Base-by-base conservation (phyloP, 2,113 vertebrate genomes). In the Rhynchomys soricoides region DNA sequence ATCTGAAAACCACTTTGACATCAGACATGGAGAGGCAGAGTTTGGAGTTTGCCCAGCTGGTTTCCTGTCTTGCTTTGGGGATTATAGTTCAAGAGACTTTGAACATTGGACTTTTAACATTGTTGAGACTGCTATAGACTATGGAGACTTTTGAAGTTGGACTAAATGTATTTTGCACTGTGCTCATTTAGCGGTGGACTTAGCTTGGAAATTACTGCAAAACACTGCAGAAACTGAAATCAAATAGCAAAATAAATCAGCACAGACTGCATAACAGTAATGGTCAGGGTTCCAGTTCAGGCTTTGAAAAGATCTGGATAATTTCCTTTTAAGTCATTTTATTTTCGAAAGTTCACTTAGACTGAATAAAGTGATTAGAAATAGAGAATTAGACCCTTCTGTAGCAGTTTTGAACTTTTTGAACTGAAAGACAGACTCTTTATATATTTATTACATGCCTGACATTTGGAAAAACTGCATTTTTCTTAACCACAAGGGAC, bases 401-500 rank as follows among this genome's bases (percentile, higher is more conserved):
- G n/a, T 50, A 89, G 82, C 71, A 91, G 52, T 66, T 29, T 92
- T 92, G 37, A 66, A 68, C 71, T 52, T 9, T 78, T 2, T 15
- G 34, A 74, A 89, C 9, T 16, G 40, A 73, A 86, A 75, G 45
- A 92, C 16, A 29, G 37, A 15, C 59, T 15, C 26, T 92, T 21
- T 16, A 1, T 62, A 24, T 10, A 1, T 82, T 24, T 24, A 48
- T 55, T 43, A 8, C 43, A 6, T 70, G 73, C 85, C 26, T 86
- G n/a, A 50, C 17, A 78, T 57, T 8, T 79, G 45, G 57, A 52
- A 74, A 94, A 89, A 59, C 40, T 83, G 78, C 29, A n/a, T 64
- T 75, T 91, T 95, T 91, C 83, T 89, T n/a, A 86, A 89, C 93
- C 81, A 91, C 31, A 75, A 45, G n/a, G 78, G 37, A n/a, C 7